phyloP scores from a whole-genome alignment of 2,113 vertebrate genomes.

The Zapus hudsonius region DNA sequence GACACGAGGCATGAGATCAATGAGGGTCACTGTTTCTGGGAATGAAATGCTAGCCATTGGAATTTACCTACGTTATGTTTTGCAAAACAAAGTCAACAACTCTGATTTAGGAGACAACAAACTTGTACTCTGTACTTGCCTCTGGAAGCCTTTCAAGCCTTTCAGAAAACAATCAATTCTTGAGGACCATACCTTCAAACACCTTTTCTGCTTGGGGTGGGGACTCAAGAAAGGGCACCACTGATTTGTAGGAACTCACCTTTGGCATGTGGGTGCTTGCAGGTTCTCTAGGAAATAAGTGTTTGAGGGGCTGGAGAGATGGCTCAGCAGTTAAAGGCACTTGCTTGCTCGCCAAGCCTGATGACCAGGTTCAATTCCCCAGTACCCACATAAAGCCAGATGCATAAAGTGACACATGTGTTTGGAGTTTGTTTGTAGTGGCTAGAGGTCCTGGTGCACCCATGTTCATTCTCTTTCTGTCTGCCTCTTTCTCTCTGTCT shows the following conservation, averaged over 20 bases:
- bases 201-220: not conserved
- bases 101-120: not conserved
- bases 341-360: too few species aligned
- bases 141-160: not conserved
- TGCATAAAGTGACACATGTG: too few species aligned
- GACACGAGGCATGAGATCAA: not conserved
- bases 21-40: conserved; percentile 48
- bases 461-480: not conserved
- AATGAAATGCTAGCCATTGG: conserved; percentile 22
- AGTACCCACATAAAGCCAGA: too few species aligned
- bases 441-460: too few species aligned
- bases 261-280: not conserved
- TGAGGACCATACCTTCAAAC: not conserved
- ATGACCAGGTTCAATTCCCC: too few species aligned
- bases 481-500: too few species aligned
- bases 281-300: not conserved
- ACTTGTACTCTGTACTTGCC: not conserved
- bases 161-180: conserved; percentile 40
- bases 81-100: conserved; percentile 10
- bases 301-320: too few species aligned
- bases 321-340: too few species aligned
- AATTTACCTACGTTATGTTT: not conserved
- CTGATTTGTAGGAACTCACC: not conserved
- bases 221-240: not conserved
- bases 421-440: too few species aligned